Evolutionary conservation across 2,113 vertebrate genomes (phyloP).

Genomic region (Psammodynastes pulverulentus): DNA sequence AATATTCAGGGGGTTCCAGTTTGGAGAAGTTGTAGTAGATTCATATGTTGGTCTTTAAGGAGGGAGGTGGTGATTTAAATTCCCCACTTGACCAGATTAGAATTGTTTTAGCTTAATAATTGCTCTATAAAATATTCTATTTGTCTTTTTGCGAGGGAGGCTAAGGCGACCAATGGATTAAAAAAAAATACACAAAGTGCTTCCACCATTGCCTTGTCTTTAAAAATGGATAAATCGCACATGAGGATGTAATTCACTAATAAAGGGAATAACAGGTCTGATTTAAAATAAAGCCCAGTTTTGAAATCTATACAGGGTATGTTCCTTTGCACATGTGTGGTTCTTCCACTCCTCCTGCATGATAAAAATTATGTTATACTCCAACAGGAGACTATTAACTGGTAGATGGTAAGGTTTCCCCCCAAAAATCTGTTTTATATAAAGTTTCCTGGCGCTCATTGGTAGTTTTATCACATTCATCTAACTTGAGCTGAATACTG

Average conservation of each 20-base stretch:
- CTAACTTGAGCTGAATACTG: conserved; percentile 24
- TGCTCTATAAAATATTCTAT: not conserved
- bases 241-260: not conserved
- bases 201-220: not conserved
- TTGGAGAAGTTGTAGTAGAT: not conserved
- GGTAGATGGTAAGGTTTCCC: not conserved
- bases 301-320: not conserved
- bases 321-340: not conserved
- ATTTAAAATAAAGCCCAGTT: not conserved
- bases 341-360: not conserved
- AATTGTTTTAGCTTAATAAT: not conserved
- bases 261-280: not conserved
- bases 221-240: not conserved
- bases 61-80: not conserved
- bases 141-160: no score
- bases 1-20: not conserved
- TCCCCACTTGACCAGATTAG: not conserved
- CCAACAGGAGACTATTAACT: not conserved
- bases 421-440: not conserved
- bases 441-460: not conserved
- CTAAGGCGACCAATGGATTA: not conserved
- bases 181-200: not conserved
- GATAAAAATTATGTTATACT: not conserved
- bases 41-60: not conserved
- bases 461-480: not conserved